Evolutionary conservation across 2,113 vertebrate genomes (phyloP), one percentile per base, ranked within the genome.

Genomic region (Puma concolor): DNA sequence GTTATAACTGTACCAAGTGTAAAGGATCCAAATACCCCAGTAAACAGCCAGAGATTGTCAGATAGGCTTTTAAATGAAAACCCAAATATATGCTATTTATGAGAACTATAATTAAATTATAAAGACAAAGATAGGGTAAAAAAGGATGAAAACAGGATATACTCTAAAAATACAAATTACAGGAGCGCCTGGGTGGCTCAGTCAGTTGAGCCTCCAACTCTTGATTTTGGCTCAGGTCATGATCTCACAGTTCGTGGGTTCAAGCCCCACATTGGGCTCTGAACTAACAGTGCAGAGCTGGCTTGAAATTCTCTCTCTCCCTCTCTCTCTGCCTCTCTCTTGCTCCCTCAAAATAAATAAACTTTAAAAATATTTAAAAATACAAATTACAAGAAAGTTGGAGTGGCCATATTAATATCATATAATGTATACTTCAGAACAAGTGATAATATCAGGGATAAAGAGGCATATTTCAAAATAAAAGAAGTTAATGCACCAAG

Each of bases 381-480:
- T 88, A 88, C 9, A 74, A 88, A 52, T 63, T n/a, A 79, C 13
- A 85, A 71, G 50, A 84, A 84, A 85, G 80, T 29, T 52, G n/a
- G 77, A 85, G 63, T 63, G 19, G 29, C 15, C 38, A 71, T 63
- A 79, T 64, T 90, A 84, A n/a, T 90, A 69, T n/a, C 31, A 50
- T n/a, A 84, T 2, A 60, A 63, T 10, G 27, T 71, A 85, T 79
- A 90, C 29, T 79, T 83, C 27, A 80, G 81, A 83, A 90, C 11
- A 93, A 84, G 48, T 33, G 50, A 88, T 93, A 50, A 52, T 21
- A 66, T 2, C 57, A 94, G 19, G 29, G n/a, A 90, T 79, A 94
- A 96, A 93, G 38, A 93, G 16, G 48, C 7, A 79, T 84, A 19
- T 77, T 89, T 67, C 36, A 89, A 96, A 60, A 67, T 48, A 36